Base-by-base conservation (phyloP, 2,888 invertebrate species). In the Melieria crassipennis region DNA sequence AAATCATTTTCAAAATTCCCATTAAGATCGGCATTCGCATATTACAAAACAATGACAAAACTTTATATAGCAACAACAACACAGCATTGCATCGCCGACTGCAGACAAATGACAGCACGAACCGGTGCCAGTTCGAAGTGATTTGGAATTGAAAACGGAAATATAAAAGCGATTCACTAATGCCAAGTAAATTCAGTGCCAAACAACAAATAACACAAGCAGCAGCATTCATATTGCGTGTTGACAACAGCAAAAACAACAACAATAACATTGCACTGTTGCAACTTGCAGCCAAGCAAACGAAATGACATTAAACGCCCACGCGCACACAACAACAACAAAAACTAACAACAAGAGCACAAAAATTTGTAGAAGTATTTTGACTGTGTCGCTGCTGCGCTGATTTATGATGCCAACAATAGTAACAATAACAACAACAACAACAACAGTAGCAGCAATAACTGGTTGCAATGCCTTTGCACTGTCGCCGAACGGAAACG, bases 321-420 rank as follows among this genome's bases (percentile, higher is more conserved):
- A 30, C 30, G 1, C 30, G 30, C 30, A 30, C 16, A 16, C 3
- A 30, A 30, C 30, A 30, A 30, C 30, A 30, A 30, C 30, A 30
- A 30, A 0, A 16, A 16, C 16, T n/a, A n/a, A n/a, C n/a, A n/a
- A n/a, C n/a, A n/a, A n/a, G 16, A 16, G 16, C 16, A 16, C 30
- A 30, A 30, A 30, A 30, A 30, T 30, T 1, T 2, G 1, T 30
- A 30, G 30, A 30, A 2, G 2, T 30, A 30, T 30, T 30, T 30
- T 30, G 30, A 1, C 30, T 30, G 30, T 30, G 64, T 68, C 63
- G 67, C 71, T 55, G 45, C 47, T 64, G 60, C 10, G 52, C 60
- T 67, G 67, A 67, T 67, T 67, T 67, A 67, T 67, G 61, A 61
- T 65, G 48, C 45, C 71, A 71, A 45, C 62, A 71, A 50, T 13